Percentiles rank a stretch among this genome's conserved stretches.
Conservation (phyloP, 2,888 invertebrate genomes). For the Orthosia incerta region DNA sequence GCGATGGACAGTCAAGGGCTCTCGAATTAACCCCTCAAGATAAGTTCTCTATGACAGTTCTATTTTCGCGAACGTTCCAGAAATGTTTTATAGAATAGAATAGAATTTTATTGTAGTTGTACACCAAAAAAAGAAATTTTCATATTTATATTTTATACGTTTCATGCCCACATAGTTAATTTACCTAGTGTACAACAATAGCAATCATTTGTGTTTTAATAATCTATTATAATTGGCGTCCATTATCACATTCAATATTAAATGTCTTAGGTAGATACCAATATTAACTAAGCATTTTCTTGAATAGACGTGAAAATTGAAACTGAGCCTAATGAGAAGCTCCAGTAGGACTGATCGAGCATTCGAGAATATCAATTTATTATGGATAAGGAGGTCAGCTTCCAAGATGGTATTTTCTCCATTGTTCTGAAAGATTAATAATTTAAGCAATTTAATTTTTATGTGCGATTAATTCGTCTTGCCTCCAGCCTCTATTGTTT, state of each 20-base stretch:
- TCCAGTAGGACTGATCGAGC: slow-evolving; percentile 7
- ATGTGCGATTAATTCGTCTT: slow-evolving; percentile 63
- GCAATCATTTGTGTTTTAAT: background rate
- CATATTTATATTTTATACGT: too few species aligned
- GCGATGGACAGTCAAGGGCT: slow-evolving; percentile 30
- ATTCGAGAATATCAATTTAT: slow-evolving; percentile 35
- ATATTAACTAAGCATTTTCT: slow-evolving; percentile 11
- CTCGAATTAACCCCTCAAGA: slow-evolving; percentile 31
- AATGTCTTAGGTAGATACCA: background rate
- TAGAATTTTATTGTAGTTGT: too few species aligned
- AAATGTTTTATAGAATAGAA: background rate
- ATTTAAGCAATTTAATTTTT: slow-evolving; percentile 62
- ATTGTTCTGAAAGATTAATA: slow-evolving; percentile 61
- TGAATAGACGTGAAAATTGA: slow-evolving; percentile 19
- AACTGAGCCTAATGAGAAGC: slow-evolving; percentile 10
- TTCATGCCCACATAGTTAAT: background rate
- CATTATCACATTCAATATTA: slow-evolving; percentile 12
- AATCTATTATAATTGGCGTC: background rate
- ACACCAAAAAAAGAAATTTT: too few species aligned
- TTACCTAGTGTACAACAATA: background rate
- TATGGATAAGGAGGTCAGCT: slow-evolving; percentile 14
- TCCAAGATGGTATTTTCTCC: slow-evolving; percentile 31
- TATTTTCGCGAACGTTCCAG: slow-evolving; percentile 1
- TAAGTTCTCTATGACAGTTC: slow-evolving; percentile 13
- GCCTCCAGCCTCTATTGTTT: slow-evolving; percentile 59